phyloP scores from a whole-genome alignment of 23 tunicate genomes.

The Styela plicata region DNA sequence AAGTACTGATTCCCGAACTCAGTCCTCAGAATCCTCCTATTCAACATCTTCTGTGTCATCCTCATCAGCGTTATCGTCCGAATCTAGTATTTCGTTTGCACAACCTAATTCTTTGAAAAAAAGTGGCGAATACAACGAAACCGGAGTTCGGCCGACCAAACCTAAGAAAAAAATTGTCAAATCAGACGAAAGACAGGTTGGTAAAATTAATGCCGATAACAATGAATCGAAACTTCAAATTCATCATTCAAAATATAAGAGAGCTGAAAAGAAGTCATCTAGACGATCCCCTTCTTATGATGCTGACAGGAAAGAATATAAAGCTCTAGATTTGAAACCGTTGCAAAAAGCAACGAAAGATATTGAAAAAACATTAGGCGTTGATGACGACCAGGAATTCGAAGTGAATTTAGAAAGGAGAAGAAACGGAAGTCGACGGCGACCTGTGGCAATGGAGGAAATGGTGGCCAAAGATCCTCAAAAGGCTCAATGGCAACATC shows the following conservation, averaged over 20 bases:
- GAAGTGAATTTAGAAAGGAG: constrained; percentile 8
- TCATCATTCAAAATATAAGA: background rate
- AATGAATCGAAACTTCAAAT: background rate
- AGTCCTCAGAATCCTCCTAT: constrained; percentile 7
- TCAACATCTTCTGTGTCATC: constrained; percentile 14
- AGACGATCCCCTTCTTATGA: background rate
- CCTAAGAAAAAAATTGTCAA: background rate
- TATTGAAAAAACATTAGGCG: background rate
- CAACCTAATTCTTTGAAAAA: background rate
- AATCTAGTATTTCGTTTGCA: background rate
- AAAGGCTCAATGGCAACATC: constrained; percentile 79
- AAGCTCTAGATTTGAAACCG: background rate
- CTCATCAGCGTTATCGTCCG: background rate
- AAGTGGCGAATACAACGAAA: background rate
- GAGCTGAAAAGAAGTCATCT: background rate
- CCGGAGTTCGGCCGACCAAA: background rate
- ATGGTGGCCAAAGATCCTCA: background rate
- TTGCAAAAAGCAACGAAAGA: background rate
- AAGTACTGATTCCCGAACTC: background rate
- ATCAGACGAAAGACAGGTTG: background rate
- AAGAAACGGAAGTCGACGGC: background rate
- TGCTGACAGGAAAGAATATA: background rate
- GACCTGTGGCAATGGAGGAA: background rate
- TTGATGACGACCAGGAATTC: constrained; percentile 16
- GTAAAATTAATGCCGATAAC: background rate